Evolutionary conservation across 2,113 vertebrate species (phyloP).

Genomic region (Pomatostomus ruficeps): DNA sequence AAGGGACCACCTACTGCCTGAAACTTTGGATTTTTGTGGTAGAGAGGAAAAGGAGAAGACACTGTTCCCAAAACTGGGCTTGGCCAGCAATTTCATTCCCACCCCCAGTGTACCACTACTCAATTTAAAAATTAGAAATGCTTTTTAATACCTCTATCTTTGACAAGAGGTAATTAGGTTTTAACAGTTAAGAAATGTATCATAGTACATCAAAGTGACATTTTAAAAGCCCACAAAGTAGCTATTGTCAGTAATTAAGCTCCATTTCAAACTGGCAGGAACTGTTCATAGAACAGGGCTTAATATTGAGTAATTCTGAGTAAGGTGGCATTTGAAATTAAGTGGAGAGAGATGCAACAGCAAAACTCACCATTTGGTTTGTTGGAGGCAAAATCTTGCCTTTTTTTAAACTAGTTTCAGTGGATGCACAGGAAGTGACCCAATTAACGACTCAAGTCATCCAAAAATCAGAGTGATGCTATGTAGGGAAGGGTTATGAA

Average conservation of each 20-base stretch:
- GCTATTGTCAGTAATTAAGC: neutral
- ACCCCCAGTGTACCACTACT: neutral
- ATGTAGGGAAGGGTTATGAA: rapidly evolving
- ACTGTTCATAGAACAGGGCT: neutral
- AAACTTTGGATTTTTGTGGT: neutral
- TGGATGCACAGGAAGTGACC: neutral
- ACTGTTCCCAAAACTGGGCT: neutral
- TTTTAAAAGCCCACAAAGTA: slow-evolving; percentile 3
- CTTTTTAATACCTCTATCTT: neutral
- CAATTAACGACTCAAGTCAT: neutral
- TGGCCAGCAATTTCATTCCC: neutral
- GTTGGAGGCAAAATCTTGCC: neutral
- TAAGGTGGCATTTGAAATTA: neutral
- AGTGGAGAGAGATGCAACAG: neutral
- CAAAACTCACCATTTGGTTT: neutral
- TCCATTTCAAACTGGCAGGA: neutral
- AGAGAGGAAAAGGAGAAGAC: neutral
- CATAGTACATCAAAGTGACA: neutral
- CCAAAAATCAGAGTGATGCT: neutral
- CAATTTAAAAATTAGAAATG: neutral
- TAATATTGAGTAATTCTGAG: neutral
- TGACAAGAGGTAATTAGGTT: neutral
- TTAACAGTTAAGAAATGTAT: neutral
- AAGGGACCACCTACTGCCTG: neutral
- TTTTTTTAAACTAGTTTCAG: neutral